A percentile compares a stretch with the other conserved stretches of the same genome.
Evolutionary conservation across 2,888 invertebrate species (phyloP).

Genomic region (Phyllotreta cruciferae): DNA sequence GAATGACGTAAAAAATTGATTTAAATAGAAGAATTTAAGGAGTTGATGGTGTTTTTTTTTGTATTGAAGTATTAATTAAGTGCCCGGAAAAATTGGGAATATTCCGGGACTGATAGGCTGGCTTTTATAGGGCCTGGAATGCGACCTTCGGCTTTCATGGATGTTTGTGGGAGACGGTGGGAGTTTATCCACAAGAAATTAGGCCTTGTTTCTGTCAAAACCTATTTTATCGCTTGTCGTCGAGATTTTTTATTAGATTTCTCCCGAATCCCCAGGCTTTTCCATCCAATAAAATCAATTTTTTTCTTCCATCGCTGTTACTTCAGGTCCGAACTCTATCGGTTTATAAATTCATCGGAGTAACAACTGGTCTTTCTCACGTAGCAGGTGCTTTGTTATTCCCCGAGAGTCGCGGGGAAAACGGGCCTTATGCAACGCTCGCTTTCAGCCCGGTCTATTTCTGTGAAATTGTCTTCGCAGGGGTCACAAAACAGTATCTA

Average conservation of each 20-base stretch:
- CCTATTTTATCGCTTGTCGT: slow-evolving; percentile 8
- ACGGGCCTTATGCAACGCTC: slow-evolving; percentile 1
- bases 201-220: slow-evolving; percentile 17
- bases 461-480: slow-evolving; percentile 10
- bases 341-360: background rate
- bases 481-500: slow-evolving; percentile 5
- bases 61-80: background rate
- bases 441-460: slow-evolving; percentile 7
- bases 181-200: slow-evolving; percentile 13
- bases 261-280: background rate
- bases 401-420: background rate
- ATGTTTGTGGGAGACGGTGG: slow-evolving; percentile 14
- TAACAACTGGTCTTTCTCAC: slow-evolving; percentile 25
- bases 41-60: too few relatives aligned
- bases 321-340: background rate
- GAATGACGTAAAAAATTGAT: background rate
- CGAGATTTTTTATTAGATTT: slow-evolving; percentile 3
- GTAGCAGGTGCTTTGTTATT: slow-evolving; percentile 24
- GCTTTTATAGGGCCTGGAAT: slow-evolving; percentile 4
- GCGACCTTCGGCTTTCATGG: slow-evolving; percentile 20
- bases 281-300: background rate
- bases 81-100: background rate
- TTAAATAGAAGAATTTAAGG: too few relatives aligned
- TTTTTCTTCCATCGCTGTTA: too few relatives aligned
- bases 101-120: background rate